Conservation (phyloP, 2,113 vertebrate species). For the Thomomys bottae region DNA sequence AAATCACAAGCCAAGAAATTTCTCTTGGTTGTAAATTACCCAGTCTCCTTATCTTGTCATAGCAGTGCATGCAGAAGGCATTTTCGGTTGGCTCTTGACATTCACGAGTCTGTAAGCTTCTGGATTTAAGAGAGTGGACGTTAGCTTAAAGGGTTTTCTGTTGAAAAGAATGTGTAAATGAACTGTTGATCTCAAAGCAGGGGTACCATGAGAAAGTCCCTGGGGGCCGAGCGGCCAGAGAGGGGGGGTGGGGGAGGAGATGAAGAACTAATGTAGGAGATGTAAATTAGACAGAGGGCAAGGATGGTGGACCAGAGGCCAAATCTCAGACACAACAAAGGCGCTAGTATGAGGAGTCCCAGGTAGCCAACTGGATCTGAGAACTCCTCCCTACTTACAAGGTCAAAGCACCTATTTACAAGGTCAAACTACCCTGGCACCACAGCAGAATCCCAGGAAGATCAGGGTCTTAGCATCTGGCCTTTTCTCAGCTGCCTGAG, state of each 20-base stretch:
- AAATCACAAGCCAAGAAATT: not conserved
- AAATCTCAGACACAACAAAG: not conserved
- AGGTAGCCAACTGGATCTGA: not conserved
- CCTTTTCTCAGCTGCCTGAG: not conserved
- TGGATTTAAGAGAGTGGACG: not conserved
- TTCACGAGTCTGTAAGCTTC: not conserved
- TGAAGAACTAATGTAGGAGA: too few relatives aligned
- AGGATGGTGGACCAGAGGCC: not conserved
- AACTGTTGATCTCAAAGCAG: not conserved
- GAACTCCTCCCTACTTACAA: not conserved
- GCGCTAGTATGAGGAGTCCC: not conserved
- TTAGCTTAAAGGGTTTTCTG: not conserved
- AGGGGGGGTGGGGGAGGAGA: too few relatives aligned
- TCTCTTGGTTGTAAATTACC: not conserved
- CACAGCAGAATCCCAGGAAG: not conserved
- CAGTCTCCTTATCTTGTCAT: not conserved
- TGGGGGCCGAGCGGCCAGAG: too few relatives aligned
- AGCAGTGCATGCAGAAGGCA: not conserved
- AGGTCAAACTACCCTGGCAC: not conserved
- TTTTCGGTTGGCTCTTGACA: not conserved
- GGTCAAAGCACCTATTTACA: too few relatives aligned
- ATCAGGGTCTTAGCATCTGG: not conserved
- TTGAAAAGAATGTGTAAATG: not conserved
- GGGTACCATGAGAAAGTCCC: not conserved
- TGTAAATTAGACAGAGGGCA: not conserved